Conservation (phyloP, 2,888 invertebrate genomes). For the Agrotis puta region DNA sequence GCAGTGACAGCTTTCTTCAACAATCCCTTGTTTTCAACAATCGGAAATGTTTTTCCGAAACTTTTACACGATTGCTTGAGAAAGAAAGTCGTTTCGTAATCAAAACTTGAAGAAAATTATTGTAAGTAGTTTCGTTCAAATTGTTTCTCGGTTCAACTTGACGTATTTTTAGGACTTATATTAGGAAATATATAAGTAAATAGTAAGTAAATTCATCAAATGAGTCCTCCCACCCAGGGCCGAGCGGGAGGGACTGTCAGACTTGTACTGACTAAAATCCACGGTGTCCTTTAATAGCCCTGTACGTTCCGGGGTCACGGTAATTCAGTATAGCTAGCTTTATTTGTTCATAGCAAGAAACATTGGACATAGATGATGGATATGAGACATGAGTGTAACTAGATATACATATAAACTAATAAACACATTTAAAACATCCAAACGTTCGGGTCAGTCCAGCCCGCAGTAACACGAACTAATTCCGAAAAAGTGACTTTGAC, state of each 20-base stretch:
- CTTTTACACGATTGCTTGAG: constrained; percentile 6
- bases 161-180: not conserved
- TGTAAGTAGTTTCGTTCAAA: not conserved
- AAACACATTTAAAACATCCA: constrained; percentile 13
- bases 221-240: too few relatives aligned
- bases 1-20: constrained; percentile 43
- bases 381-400: not conserved
- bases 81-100: not conserved
- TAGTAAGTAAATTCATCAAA: too few relatives aligned
- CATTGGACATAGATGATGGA: not conserved
- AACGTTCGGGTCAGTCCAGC: constrained; percentile 10
- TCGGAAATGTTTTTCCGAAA: constrained; percentile 30
- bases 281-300: too few relatives aligned
- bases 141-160: not conserved
- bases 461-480: constrained; percentile 25
- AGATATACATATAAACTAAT: not conserved
- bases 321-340: too few relatives aligned
- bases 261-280: too few relatives aligned
- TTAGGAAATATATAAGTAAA: not conserved
- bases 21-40: constrained; percentile 41
- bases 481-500: constrained; percentile 60
- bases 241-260: too few relatives aligned
- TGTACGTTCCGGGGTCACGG: too few relatives aligned
- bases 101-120: constrained; percentile 1
- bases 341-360: not conserved